These are phyloP conservation scores for Gastracanthus pulcherrimus DNA, from an alignment of 2,888 invertebrate species.

Conservation along the genomic window DNA sequence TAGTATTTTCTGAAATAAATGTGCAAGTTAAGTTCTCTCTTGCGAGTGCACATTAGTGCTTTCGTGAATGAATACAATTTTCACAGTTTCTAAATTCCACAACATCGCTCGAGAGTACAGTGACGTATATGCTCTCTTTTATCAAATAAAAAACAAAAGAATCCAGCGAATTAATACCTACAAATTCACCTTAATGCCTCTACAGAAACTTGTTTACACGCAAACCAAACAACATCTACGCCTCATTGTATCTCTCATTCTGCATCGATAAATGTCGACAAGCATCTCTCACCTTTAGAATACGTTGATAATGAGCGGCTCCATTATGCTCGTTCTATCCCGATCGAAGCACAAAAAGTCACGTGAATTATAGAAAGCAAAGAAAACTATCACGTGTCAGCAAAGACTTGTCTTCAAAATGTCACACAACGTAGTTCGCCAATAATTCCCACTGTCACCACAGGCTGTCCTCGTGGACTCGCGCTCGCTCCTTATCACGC, in stretches of 20 bases:
- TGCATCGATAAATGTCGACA: too few relatives aligned
- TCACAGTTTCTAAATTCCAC: too few relatives aligned
- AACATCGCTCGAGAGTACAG: too few relatives aligned
- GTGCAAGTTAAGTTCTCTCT: too few relatives aligned
- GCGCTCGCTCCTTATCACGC: background rate
- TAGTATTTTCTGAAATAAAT: too few relatives aligned
- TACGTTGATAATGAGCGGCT: background rate
- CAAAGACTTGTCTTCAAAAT: background rate
- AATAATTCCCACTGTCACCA: too few relatives aligned
- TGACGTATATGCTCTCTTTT: background rate
- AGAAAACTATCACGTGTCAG: background rate
- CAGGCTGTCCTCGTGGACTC: background rate
- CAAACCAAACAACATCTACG: too few relatives aligned
- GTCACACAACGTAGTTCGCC: background rate
- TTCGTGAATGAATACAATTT: too few relatives aligned
- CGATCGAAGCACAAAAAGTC: background rate
- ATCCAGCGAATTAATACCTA: too few relatives aligned
- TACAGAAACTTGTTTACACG: background rate
- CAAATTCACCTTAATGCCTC: background rate
- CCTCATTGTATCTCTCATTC: background rate
- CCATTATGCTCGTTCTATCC: background rate
- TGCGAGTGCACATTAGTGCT: too few relatives aligned
- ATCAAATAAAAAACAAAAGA: too few relatives aligned
- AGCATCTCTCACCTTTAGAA: conserved; percentile 40
- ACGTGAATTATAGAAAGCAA: too few relatives aligned